Conservation (phyloP, 2,797 vertebrate species). For the Hoplostethus atlanticus region DNA sequence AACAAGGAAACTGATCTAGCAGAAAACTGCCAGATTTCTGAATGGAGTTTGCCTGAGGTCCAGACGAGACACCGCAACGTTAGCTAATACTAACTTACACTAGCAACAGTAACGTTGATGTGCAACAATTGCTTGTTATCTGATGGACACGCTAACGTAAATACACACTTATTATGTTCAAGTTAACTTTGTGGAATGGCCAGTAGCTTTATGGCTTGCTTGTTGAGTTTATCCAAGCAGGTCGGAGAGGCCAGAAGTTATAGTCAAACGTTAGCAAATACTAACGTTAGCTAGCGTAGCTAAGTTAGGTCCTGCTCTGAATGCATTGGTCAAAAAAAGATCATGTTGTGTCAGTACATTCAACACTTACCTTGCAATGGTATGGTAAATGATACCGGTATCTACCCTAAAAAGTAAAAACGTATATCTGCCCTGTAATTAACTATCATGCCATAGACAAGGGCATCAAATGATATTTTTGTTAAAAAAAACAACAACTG, state of each 20-base stretch:
- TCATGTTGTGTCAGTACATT: neutral
- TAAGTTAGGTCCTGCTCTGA: too few relatives aligned
- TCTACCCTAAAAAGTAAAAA: neutral
- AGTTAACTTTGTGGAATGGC: too few relatives aligned
- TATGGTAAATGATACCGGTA: neutral
- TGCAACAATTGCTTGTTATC: too few relatives aligned
- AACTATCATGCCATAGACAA: slow-evolving; percentile 5
- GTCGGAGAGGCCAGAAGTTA: too few relatives aligned
- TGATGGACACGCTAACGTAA: too few relatives aligned
- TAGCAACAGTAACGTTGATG: neutral
- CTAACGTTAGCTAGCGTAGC: neutral
- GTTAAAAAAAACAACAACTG: neutral
- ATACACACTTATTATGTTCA: too few relatives aligned
- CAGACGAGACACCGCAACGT: neutral
- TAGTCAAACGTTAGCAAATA: neutral
- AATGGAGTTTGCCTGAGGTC: neutral
- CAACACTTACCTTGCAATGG: slow-evolving; percentile 56
- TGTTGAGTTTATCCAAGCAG: too few relatives aligned
- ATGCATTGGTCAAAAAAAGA: too few relatives aligned
- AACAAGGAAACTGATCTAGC: too few relatives aligned
- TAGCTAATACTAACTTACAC: neutral
- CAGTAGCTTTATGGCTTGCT: too few relatives aligned
- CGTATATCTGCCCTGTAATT: neutral
- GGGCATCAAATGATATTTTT: neutral
- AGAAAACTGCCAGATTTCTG: neutral